phyloP scores from a whole-genome alignment of 2,113 vertebrate species.

The Sebastes schlegelii region DNA sequence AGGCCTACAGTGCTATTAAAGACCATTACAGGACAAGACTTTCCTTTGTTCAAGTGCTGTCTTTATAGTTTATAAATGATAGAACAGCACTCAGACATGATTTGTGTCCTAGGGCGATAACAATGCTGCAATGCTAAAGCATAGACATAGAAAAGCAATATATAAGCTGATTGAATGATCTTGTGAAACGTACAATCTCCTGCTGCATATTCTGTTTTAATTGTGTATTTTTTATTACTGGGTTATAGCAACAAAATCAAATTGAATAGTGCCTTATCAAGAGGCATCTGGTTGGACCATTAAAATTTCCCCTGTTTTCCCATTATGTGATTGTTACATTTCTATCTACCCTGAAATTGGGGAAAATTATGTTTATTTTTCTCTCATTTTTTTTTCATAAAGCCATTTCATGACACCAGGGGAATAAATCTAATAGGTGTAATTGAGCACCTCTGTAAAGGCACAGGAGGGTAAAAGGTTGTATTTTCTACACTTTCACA shows the following conservation, averaged over 20 bases:
- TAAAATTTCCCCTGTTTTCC: not conserved
- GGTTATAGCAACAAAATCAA: not conserved
- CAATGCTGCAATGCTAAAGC: not conserved
- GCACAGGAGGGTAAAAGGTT: not conserved
- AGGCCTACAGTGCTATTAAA: not conserved
- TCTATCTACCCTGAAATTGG: not conserved
- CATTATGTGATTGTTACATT: not conserved
- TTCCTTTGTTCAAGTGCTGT: not conserved
- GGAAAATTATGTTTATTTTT: not conserved
- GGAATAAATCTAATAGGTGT: not conserved
- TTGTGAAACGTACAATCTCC: not conserved
- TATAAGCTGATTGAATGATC: conserved; percentile 1
- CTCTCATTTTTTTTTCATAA: not conserved
- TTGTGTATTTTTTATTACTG: not conserved
- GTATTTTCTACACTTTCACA: not conserved
- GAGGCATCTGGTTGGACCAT: not conserved
- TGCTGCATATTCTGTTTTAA: not conserved
- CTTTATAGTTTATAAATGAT: not conserved
- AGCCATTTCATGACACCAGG: not conserved
- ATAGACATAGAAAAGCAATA: not conserved
- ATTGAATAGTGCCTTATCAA: not conserved
- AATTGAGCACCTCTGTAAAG: not conserved
- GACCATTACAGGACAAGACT: not conserved
- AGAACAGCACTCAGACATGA: not conserved
- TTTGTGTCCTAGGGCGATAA: not conserved